Evolutionary conservation across 2,797 vertebrate species (phyloP).

Genomic region (Lateolabrax maculatus): DNA sequence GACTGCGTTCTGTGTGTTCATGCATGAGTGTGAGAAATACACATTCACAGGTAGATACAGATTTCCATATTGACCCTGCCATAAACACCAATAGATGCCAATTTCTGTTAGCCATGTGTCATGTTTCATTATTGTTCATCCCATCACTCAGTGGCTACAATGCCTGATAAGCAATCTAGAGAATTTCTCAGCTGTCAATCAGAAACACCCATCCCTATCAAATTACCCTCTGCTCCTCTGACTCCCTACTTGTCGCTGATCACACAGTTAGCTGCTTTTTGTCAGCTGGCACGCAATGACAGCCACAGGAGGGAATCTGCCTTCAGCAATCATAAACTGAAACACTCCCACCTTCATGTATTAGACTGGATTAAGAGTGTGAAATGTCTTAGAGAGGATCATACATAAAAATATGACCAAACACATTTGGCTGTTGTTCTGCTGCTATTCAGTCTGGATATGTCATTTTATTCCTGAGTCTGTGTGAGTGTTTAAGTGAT

Average conservation of each 20-base stretch:
- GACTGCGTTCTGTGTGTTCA: conserved; percentile 16
- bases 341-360: conserved; percentile 16
- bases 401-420: conserved; percentile 37
- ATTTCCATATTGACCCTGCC: conserved; percentile 17
- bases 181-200: conserved; percentile 67
- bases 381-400: conserved; percentile 32
- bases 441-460: conserved; percentile 27
- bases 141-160: conserved; percentile 34
- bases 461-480: neutral
- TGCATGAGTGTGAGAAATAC: conserved; percentile 6
- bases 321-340: conserved; percentile 31
- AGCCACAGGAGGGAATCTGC: conserved; percentile 47
- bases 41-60: conserved; percentile 20
- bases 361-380: conserved; percentile 34
- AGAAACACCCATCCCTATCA: conserved; percentile 51
- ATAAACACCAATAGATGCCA: conserved; percentile 24
- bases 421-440: conserved; percentile 36
- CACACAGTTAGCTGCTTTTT: conserved; percentile 44
- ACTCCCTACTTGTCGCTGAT: conserved; percentile 46
- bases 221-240: conserved; percentile 49
- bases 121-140: conserved; percentile 59
- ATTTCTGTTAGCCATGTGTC: conserved; percentile 44
- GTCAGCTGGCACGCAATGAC: conserved; percentile 48
- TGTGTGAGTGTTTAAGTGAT: neutral
- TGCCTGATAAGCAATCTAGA: conserved; percentile 52